These are phyloP conservation scores for Squalus acanthias DNA, from an alignment of 2,797 vertebrate species.

Conservation along the genomic window DNA sequence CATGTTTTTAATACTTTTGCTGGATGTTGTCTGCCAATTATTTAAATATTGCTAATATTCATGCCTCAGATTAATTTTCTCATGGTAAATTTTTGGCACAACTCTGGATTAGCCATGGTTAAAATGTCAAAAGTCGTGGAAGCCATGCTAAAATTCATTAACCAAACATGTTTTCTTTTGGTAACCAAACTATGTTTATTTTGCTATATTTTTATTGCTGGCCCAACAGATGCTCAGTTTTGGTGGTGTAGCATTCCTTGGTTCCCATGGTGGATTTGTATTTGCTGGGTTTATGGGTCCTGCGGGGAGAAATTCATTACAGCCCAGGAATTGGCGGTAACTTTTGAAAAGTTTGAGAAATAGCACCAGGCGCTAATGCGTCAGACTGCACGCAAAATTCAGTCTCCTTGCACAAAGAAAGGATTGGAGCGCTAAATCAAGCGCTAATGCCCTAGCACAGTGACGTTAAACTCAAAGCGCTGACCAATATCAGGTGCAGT, in stretches of 20 bases:
- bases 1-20: not conserved
- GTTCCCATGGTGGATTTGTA: not conserved
- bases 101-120: not conserved
- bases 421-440: too few species aligned
- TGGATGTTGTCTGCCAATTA: not conserved
- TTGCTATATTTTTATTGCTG: not conserved
- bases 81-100: not conserved
- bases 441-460: too few species aligned
- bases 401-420: too few species aligned
- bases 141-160: not conserved
- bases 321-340: too few species aligned
- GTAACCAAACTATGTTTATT: not conserved
- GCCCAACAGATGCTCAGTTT: not conserved
- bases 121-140: not conserved
- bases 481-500: too few species aligned
- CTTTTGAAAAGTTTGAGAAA: too few species aligned
- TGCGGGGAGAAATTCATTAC: too few species aligned
- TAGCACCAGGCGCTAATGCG: too few species aligned
- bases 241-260: too few species aligned
- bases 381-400: too few species aligned
- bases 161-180: not conserved
- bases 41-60: not conserved
- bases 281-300: not conserved
- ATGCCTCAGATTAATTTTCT: not conserved
- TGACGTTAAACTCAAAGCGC: too few species aligned